Evolutionary conservation across 2,113 vertebrate genomes (phyloP), one percentile per base, ranked within the genome.

Genomic region (Pelecanus crispus): DNA sequence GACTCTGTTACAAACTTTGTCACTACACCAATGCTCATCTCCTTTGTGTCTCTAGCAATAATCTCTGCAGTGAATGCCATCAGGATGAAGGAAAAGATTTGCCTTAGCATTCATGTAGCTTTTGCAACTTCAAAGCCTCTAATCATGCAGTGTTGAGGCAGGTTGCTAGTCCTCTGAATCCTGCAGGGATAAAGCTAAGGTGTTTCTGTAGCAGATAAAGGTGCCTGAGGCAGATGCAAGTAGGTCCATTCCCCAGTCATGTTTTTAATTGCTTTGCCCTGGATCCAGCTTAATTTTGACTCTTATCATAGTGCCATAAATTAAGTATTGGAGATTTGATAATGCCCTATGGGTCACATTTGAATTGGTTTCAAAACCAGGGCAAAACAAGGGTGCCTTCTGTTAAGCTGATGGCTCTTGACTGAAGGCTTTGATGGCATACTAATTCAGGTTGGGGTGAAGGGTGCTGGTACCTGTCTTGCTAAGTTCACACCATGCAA

Each of bases 401-500:
- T 11, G 7, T n/a, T 8, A 20, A 20, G 65, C 31, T 52, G 52
- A 2, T 2, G 21, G 58, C 62, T 80, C 26, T 45, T 17, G 26
- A 7, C 7, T 3, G 56, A 13, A 20, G 53, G 38, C 63, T 50
- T 77, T 0, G 0, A 31, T 6, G 36, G 19, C 11, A 2, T 3
- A 2, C 55, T 15, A 34, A 34, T 16, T 28, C 4, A 2, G 45
- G 20, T 3, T 18, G 63, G 29, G 56, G 3, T 52, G 68, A n/a
- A 52, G 45, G 40, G n/a, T 34, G 61, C 59, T 50, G 77, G 17
- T 22, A 32, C 72, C 8, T 3, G 4, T 4, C 53, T 7, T 16
- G 8, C 24, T 5, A 14, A 5, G 49, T 1, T 78, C 17, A 15
- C 2, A 8, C 32, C 47, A 7, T 1, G 6, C 31, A 44, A 62